Evolutionary conservation across 2,113 vertebrate genomes (phyloP).

Genomic region (Oreotrochilus melanogaster): DNA sequence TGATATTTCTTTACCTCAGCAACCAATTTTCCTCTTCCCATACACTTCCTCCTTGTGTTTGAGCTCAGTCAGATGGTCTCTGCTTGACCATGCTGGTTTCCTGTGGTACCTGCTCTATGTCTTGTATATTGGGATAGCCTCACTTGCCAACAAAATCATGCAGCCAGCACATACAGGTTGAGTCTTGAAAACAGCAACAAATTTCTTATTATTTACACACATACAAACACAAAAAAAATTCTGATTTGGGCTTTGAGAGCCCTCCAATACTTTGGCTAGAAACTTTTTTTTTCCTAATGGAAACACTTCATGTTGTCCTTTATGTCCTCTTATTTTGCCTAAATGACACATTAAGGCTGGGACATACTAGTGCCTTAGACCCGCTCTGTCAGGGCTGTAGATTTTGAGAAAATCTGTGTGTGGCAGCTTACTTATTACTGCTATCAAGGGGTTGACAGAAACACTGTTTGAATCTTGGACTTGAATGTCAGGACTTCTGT

Average conservation of each 20-base stretch:
- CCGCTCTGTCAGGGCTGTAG: background rate
- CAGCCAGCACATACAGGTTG: background rate
- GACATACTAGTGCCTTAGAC: background rate
- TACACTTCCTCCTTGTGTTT: background rate
- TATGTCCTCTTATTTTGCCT: background rate
- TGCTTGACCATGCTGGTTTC: background rate
- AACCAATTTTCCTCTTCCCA: background rate
- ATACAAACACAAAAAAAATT: too few species aligned
- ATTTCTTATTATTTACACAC: background rate
- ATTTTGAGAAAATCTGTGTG: background rate
- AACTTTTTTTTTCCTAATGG: background rate
- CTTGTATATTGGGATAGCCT: background rate
- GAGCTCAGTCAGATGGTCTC: background rate
- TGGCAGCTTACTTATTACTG: background rate
- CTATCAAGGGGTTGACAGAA: background rate
- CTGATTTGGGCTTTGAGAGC: background rate
- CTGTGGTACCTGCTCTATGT: background rate
- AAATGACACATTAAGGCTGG: background rate
- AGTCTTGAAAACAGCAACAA: background rate
- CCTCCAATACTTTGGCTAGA: background rate
- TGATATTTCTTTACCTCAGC: background rate
- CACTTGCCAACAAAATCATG: background rate
- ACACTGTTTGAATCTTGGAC: background rate
- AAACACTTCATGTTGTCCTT: background rate
- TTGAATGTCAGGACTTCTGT: background rate